These are phyloP conservation scores for Delia radicum DNA, from an alignment of 1,140 invertebrate species.

Conservation along the genomic window DNA sequence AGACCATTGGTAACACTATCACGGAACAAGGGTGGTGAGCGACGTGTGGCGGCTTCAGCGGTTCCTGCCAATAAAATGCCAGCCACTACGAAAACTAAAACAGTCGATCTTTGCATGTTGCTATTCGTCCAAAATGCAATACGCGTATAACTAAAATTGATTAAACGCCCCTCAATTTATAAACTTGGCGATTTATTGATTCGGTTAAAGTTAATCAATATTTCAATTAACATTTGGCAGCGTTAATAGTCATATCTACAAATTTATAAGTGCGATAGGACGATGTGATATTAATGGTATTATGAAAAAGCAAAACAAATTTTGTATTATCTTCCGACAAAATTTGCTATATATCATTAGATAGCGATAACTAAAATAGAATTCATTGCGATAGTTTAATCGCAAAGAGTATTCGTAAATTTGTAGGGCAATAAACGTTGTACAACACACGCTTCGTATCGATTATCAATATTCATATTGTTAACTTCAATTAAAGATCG, in stretches of 20 bases:
- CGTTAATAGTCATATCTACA: background rate
- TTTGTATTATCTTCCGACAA: too few relatives aligned
- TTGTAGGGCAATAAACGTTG: too few relatives aligned
- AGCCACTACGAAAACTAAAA: background rate
- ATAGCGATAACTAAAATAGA: too few relatives aligned
- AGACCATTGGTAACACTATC: background rate
- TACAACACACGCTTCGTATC: too few relatives aligned
- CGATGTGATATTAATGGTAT: too few relatives aligned
- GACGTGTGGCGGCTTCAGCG: background rate
- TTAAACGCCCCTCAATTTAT: background rate
- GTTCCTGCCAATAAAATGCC: background rate
- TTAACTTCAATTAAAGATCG: too few relatives aligned
- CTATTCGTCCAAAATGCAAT: background rate
- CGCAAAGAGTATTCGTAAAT: too few relatives aligned
- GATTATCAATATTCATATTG: too few relatives aligned
- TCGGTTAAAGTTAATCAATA: background rate
- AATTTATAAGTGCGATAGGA: too few relatives aligned
- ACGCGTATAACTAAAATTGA: background rate
- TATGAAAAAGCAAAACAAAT: too few relatives aligned
- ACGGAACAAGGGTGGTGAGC: background rate
- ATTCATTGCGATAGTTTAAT: too few relatives aligned
- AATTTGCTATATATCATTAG: too few relatives aligned
- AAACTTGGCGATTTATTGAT: background rate
- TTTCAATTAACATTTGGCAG: background rate
- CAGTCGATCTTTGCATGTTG: slow-evolving; percentile 10